Evolutionary conservation across 1,140 invertebrate species (phyloP).

Genomic region (Pseudobourletiella spinata): DNA sequence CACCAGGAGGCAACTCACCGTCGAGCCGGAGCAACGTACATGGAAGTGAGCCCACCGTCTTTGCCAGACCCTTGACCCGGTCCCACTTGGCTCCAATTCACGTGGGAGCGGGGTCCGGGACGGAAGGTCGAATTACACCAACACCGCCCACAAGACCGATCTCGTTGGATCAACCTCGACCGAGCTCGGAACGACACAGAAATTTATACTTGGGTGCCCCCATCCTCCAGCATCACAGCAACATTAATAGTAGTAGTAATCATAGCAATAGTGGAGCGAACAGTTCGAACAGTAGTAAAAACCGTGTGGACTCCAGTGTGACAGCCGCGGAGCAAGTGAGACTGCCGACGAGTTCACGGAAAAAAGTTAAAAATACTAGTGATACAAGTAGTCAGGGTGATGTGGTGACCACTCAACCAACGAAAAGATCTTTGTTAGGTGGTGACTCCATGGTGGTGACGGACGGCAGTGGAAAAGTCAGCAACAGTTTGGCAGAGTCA

Average conservation of each 20-base stretch:
- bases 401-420: slow-evolving; percentile 32
- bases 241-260: background rate
- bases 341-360: slow-evolving; percentile 32
- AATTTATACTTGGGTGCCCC: slow-evolving; percentile 34
- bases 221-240: slow-evolving; percentile 17
- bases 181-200: slow-evolving; percentile 32
- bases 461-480: slow-evolving; percentile 40
- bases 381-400: slow-evolving; percentile 21
- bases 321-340: slow-evolving; percentile 36
- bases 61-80: slow-evolving; percentile 28
- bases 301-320: slow-evolving; percentile 28
- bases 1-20: slow-evolving; percentile 14
- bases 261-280: slow-evolving; percentile 3
- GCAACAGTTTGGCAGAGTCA: slow-evolving; percentile 38
- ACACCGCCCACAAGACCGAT: slow-evolving; percentile 28
- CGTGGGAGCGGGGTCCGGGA: slow-evolving; percentile 33
- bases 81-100: slow-evolving; percentile 31
- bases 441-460: slow-evolving; percentile 29
- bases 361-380: slow-evolving; percentile 17
- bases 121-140: slow-evolving; percentile 36
- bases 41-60: slow-evolving; percentile 27
- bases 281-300: slow-evolving; percentile 18
- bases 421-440: slow-evolving; percentile 26
- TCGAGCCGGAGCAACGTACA: slow-evolving; percentile 14
- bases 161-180: slow-evolving; percentile 32